Evolutionary conservation across 2,113 vertebrate genomes (phyloP).

Genomic region (Zosterops pallidus): DNA sequence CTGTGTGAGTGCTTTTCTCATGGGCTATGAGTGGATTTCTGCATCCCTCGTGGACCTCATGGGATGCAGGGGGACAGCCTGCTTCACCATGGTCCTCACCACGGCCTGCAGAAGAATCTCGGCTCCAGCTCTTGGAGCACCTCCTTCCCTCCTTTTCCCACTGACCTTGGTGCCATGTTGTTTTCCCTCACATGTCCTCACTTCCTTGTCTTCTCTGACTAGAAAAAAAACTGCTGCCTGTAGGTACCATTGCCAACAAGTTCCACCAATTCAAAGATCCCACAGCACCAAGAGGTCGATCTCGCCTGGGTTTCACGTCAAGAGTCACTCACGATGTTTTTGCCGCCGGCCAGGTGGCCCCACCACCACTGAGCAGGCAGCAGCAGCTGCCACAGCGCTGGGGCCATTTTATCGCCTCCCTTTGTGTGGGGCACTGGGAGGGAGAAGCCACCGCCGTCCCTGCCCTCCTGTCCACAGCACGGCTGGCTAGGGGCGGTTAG

Average conservation of each 20-base stretch:
- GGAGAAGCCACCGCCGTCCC: fast-evolving
- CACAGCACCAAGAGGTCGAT: fast-evolving
- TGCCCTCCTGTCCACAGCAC: neutral
- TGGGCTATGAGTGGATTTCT: neutral
- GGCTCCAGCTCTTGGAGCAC: fast-evolving
- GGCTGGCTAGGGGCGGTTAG: neutral
- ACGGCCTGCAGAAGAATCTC: neutral
- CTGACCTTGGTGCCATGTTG: neutral
- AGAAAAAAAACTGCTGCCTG: neutral
- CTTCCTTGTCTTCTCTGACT: neutral
- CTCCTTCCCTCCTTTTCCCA: neutral
- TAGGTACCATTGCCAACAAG: neutral
- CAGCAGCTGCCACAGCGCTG: fast-evolving
- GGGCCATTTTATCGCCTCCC: fast-evolving
- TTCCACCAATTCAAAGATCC: neutral
- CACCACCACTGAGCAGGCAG: neutral
- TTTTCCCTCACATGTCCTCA: neutral
- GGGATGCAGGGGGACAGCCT: neutral
- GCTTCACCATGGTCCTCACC: neutral
- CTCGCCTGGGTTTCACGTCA: fast-evolving
- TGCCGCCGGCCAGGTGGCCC: fast-evolving
- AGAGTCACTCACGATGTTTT: neutral
- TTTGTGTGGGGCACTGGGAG: neutral
- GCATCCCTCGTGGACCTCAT: neutral
- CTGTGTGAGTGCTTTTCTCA: neutral